A percentile compares a stretch with the other conserved stretches of the same genome.
phyloP scores from a whole-genome alignment of 2,113 vertebrate species.

The Nerophis ophidion region DNA sequence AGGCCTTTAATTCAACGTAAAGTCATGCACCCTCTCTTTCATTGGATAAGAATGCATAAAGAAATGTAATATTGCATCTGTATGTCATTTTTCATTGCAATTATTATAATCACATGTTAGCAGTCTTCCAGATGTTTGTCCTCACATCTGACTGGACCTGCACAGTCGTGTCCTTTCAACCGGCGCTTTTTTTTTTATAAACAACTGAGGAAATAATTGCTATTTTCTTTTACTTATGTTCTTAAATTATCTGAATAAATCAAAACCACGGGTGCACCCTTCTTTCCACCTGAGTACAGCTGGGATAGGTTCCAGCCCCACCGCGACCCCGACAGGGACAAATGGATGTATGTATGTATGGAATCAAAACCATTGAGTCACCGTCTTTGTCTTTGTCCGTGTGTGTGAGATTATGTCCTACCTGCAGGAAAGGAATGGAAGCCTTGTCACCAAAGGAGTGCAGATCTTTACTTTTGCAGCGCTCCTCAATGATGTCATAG shows the following conservation, averaged over 20 bases:
- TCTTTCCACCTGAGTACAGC: no score
- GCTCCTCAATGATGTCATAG: slow-evolving; percentile 51
- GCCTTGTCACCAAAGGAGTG: slow-evolving; percentile 34
- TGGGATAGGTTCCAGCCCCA: no score
- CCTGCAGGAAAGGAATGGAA: background rate
- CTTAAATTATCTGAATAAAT: slow-evolving; percentile 48
- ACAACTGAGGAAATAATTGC: slow-evolving; percentile 31
- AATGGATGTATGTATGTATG: no score
- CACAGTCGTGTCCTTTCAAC: background rate
- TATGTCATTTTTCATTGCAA: slow-evolving; percentile 20
- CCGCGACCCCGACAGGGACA: no score
- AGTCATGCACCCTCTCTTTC: background rate
- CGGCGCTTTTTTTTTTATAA: slow-evolving; percentile 1
- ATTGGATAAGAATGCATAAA: background rate
- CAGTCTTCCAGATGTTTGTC: slow-evolving; percentile 32
- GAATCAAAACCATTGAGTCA: background rate
- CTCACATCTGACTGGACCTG: slow-evolving; percentile 22
- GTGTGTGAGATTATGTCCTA: slow-evolving; percentile 16
- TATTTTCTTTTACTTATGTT: slow-evolving; percentile 28
- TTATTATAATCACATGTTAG: slow-evolving; percentile 9
- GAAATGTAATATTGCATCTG: slow-evolving; percentile 24
- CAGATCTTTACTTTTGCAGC: slow-evolving; percentile 20
- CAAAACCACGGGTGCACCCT: slow-evolving; percentile 17
- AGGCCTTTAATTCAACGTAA: no score
- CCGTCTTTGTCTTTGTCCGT: slow-evolving; percentile 5